phyloP scores from a whole-genome alignment of 2,113 vertebrate species.

The Oriolus oriolus region DNA sequence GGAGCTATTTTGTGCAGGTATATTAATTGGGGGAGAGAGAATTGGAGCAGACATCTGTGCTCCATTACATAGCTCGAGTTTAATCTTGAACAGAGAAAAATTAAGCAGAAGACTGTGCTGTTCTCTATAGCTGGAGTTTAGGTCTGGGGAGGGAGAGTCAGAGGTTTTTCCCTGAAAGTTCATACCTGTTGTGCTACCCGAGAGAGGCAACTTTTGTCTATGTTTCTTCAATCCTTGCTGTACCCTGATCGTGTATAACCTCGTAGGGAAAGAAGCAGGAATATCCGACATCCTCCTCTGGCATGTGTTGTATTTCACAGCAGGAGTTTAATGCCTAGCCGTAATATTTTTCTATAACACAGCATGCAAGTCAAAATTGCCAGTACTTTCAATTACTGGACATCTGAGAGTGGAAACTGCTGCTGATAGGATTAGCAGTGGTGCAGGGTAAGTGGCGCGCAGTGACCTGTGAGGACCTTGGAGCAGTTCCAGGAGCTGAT shows the following conservation, averaged over 20 bases:
- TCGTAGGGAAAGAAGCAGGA: neutral
- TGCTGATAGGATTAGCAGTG: neutral
- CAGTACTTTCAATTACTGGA: conserved; percentile 1
- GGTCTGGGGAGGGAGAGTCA: neutral
- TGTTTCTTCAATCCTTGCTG: neutral
- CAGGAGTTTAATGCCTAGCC: neutral
- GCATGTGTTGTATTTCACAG: neutral
- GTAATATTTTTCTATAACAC: conserved; percentile 3
- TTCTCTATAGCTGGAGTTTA: neutral
- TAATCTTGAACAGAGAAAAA: neutral
- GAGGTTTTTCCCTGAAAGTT: neutral
- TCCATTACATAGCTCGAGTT: neutral
- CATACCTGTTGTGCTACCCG: neutral
- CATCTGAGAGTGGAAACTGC: neutral
- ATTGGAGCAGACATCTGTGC: neutral
- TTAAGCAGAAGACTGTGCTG: neutral
- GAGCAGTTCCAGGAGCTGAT: neutral
- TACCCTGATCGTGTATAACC: neutral
- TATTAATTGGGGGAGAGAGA: neutral
- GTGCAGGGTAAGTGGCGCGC: neutral
- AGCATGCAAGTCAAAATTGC: neutral
- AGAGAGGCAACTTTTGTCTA: neutral
- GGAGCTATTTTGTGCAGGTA: neutral
- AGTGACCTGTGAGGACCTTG: neutral
- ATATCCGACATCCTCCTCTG: neutral